Conservation (phyloP, 2,113 vertebrate genomes). For the Myxocyprinus asiaticus region DNA sequence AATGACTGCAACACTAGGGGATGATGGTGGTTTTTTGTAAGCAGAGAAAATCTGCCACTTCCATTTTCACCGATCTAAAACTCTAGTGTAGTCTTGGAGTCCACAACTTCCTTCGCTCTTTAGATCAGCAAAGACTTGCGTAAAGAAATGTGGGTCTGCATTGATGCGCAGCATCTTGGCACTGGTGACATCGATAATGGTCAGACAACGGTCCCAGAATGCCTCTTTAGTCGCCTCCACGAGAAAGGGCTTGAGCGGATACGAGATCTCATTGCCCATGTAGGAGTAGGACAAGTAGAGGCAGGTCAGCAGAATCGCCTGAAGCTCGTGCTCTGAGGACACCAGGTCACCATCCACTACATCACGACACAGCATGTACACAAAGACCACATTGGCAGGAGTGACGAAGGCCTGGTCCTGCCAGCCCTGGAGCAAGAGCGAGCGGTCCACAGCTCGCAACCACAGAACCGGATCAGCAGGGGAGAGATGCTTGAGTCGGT, state of each 20-base stretch:
- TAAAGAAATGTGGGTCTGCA: conserved; percentile 83
- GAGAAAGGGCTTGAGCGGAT: conserved; percentile 84
- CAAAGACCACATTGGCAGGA: conserved; percentile 83
- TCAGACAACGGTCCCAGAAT: conserved; percentile 83
- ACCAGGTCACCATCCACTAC: conserved; percentile 78
- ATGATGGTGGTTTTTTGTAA: not conserved
- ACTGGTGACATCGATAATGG: conserved; percentile 79
- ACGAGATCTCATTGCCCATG: conserved; percentile 87
- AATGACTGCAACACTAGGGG: not conserved
- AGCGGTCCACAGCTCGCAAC: conserved; percentile 81
- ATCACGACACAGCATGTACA: conserved; percentile 83
- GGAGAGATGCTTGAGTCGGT: conserved; percentile 77
- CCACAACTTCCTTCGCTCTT: conserved; percentile 78
- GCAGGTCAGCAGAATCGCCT: conserved; percentile 81
- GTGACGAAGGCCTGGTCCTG: conserved; percentile 87
- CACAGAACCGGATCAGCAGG: conserved; percentile 79
- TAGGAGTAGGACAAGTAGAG: conserved; percentile 86
- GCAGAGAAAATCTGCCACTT: not conserved
- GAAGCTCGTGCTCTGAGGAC: conserved; percentile 79
- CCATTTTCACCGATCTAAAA: conserved; percentile 77
- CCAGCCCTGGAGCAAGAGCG: conserved; percentile 82
- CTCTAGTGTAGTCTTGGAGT: conserved; percentile 74
- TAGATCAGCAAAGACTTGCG: conserved; percentile 81
- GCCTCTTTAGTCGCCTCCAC: conserved; percentile 80
- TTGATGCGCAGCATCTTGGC: conserved; percentile 83